Evolutionary conservation across 2,113 vertebrate genomes (phyloP).

Genomic region (Xyrauchen texanus): DNA sequence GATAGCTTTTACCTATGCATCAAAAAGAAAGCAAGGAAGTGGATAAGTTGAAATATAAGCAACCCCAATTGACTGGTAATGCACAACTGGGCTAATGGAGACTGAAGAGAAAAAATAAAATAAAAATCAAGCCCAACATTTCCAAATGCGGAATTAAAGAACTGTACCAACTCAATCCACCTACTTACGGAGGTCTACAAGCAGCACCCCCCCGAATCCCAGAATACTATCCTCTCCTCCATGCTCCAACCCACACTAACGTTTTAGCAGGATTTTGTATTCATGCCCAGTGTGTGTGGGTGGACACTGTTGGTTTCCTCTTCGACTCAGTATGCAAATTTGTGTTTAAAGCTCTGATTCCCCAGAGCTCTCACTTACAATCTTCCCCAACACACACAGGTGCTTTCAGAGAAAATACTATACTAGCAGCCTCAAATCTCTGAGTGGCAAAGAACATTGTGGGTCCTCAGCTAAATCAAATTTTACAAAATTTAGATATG

Average conservation of each 20-base stretch:
- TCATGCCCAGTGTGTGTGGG: constrained; percentile 30
- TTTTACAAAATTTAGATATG: background rate
- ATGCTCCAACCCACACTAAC: constrained; percentile 23
- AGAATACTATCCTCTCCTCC: constrained; percentile 1
- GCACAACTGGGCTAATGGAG: no score
- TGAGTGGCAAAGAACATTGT: background rate
- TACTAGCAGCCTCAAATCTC: background rate
- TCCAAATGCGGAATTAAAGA: constrained; percentile 3
- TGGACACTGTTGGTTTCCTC: constrained; percentile 25
- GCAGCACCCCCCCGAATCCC: constrained; percentile 5
- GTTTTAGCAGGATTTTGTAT: constrained; percentile 33
- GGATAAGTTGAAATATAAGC: no score
- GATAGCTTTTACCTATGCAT: no score
- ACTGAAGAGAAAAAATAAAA: no score
- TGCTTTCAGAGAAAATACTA: background rate
- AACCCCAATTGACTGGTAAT: no score
- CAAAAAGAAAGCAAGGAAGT: no score
- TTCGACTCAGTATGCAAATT: constrained; percentile 37
- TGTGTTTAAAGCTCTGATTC: background rate
- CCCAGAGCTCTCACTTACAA: constrained; percentile 14
- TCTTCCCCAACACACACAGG: background rate
- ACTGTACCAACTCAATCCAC: background rate
- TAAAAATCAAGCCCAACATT: background rate
- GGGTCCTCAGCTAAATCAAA: background rate
- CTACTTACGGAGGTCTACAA: background rate